Percentiles rank a stretch among this genome's conserved stretches.
Conservation (phyloP, 2,797 vertebrate genomes). For the Todus mexicanus region DNA sequence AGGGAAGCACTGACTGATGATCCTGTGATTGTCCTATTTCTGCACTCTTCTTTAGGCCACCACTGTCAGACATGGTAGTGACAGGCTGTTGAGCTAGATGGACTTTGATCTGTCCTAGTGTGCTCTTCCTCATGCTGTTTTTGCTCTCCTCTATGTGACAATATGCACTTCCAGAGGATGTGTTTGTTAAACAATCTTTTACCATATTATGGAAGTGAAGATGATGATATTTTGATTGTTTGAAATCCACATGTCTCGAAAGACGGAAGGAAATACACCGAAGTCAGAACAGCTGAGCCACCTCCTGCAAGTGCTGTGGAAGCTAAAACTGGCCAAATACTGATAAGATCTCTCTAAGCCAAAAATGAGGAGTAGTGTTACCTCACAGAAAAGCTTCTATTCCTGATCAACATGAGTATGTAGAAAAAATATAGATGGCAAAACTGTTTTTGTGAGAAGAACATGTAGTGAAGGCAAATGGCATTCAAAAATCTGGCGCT, state of each 20-base stretch:
- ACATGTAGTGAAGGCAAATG: neutral
- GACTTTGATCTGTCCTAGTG: neutral
- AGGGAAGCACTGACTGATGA: neutral
- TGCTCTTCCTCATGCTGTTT: neutral
- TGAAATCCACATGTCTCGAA: neutral
- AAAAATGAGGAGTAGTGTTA: neutral
- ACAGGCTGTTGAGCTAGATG: neutral
- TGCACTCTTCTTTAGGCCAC: neutral
- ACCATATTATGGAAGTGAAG: neutral
- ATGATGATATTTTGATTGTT: neutral
- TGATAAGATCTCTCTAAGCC: neutral
- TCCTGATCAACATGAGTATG: accelerated
- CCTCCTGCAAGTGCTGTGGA: neutral
- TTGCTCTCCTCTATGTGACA: neutral
- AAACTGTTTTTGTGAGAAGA: neutral
- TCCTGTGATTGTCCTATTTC: neutral
- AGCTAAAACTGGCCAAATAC: neutral
- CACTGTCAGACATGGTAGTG: neutral
- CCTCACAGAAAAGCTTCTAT: neutral
- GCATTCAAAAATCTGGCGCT: neutral
- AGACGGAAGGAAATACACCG: neutral
- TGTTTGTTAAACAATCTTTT: neutral
- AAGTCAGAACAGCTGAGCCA: neutral
- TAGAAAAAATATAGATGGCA: neutral
- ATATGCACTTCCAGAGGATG: neutral